Evolutionary conservation across 1,140 invertebrate species (phyloP), one percentile per base, ranked within the genome.

Genomic region (Anoplolepis gracilipes): DNA sequence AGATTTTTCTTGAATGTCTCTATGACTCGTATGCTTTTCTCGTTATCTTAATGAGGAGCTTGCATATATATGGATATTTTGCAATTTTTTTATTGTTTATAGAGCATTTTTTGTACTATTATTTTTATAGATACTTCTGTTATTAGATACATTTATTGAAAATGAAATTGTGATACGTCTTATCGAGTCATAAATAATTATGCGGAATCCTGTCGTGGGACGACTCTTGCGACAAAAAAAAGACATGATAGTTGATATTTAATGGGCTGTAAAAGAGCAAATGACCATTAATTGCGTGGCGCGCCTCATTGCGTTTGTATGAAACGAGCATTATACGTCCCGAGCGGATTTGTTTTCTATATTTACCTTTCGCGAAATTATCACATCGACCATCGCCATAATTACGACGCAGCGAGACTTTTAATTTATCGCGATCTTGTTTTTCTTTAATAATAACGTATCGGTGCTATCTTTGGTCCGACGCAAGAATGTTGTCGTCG

Each of bases 181-280:
- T 36, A 25, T 70, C 46, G 73, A 61, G 30, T 10, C 59, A 65
- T n/a, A 25, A 64, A 55, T 89, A 85, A 89, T 89, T 79, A 81
- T 36, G 61, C 46, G 55, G 55, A 85, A 69, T 76, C 30, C 22
- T 61, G 22, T 73, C 19, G 53, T 25, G 36, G 42, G 67, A 79
- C 42, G 42, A 36, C 22, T 84, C 62, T 25, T 64, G 61, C 36
- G 85, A 19, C 55, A 10, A 7, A 42, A 67, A 57, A 85, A 81
- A 19, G 30, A 33, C 79, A 85, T n/a, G n/a, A n/a, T 57, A 87
- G 79, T 84, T 87, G 88, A 85, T 73, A 90, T 78, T 89, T 89
- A 90, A 89, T 89, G 75, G 62, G 13, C 76, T 61, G 88, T 90
- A 85, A 90, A 89, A 76, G 85, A 89, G 82, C 69, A 77, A 90